Evolutionary conservation across 2,888 invertebrate genomes (phyloP).

Genomic region (Salticus scenicus): DNA sequence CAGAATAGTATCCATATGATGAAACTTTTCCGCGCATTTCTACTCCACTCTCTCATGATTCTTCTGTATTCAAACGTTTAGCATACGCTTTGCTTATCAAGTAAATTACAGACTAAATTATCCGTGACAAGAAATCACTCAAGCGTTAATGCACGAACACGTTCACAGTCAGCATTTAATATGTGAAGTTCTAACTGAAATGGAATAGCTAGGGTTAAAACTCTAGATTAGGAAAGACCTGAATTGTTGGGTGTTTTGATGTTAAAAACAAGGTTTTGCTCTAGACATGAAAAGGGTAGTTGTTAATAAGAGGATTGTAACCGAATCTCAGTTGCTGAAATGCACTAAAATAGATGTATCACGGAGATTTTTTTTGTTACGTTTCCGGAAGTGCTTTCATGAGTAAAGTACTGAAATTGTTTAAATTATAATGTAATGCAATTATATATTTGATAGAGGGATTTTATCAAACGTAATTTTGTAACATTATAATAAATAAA

Average conservation of each 20-base stretch:
- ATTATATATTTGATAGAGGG: no score
- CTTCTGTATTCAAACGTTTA: neutral
- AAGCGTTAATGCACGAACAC: neutral
- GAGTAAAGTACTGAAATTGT: no score
- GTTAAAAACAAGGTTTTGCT: neutral
- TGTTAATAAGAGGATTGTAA: neutral
- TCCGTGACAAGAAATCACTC: constrained; percentile 4
- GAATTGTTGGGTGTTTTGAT: neutral
- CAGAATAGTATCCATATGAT: neutral
- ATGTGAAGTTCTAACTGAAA: neutral
- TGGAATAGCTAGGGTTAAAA: neutral
- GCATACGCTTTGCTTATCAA: neutral
- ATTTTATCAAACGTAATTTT: no score
- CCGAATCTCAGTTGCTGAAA: neutral
- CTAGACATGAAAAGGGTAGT: neutral
- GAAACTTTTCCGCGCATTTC: neutral
- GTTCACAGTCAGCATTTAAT: constrained; percentile 6
- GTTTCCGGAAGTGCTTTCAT: no score
- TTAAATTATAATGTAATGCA: no score
- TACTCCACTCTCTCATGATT: neutral
- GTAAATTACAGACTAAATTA: constrained; percentile 4
- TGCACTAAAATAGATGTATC: neutral
- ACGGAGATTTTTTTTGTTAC: no score
- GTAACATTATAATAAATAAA: no score
- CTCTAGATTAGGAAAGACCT: neutral